Evolutionary conservation across 2,113 vertebrate species (phyloP).

Genomic region (Lucifuga dentata): DNA sequence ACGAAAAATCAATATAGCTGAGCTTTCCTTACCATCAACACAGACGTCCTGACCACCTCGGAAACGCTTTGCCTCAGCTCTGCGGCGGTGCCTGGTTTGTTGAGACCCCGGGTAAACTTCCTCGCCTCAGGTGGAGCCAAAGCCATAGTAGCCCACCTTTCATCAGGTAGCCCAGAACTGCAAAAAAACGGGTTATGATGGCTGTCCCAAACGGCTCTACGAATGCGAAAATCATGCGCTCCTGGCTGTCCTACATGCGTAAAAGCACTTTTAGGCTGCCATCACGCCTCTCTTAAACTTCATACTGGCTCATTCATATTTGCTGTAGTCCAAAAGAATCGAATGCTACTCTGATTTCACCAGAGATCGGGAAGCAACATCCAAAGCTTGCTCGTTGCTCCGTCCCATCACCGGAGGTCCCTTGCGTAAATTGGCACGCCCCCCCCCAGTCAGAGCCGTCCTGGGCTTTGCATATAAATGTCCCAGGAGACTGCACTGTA

Average conservation of each 20-base stretch:
- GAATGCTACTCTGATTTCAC: neutral
- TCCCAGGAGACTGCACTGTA: neutral
- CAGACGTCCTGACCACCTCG: conserved; percentile 92
- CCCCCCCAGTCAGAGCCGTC: conserved; percentile 1
- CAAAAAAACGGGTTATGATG: neutral
- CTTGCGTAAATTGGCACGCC: conserved; percentile 51
- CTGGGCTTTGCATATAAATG: no score
- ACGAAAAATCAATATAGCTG: no score
- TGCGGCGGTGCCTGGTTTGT: conserved; percentile 94
- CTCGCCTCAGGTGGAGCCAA: conserved; percentile 87
- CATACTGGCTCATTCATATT: no score
- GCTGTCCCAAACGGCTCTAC: neutral
- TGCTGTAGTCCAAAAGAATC: neutral
- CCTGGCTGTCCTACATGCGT: conserved; percentile 23
- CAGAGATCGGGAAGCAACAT: conserved; percentile 10
- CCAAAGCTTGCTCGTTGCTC: conserved; percentile 10
- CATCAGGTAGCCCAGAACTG: conserved; percentile 23
- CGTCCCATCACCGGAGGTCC: conserved; percentile 43
- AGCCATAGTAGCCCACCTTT: conserved; percentile 70
- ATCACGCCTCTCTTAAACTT: conserved; percentile 12
- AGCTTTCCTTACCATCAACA: conserved; percentile 85
- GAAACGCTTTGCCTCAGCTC: conserved; percentile 95
- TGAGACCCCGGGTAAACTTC: conserved; percentile 92
- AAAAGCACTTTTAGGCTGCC: conserved; percentile 36
- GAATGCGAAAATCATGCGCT: neutral